Percentiles rank a stretch among this genome's conserved stretches.
Evolutionary conservation across 1,140 invertebrate genomes (phyloP).

Genomic region (Pygmarrhopalites habei): DNA sequence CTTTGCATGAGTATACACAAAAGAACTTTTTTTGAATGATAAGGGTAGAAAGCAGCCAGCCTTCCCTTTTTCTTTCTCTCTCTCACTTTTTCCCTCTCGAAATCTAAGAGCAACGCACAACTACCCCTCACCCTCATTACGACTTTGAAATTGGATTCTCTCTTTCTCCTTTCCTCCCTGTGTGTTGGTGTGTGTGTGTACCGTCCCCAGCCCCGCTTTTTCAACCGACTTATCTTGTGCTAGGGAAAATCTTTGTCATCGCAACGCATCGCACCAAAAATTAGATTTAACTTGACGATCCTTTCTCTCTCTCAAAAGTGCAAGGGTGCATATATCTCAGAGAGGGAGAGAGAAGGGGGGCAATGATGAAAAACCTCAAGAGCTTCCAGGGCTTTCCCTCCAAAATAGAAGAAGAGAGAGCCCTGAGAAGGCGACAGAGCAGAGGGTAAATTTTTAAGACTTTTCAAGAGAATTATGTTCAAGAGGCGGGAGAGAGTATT

Average conservation of each 20-base stretch:
- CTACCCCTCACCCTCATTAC: conserved; percentile 11
- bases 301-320: neutral
- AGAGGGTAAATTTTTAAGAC: conserved; percentile 5
- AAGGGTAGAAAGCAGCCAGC: neutral
- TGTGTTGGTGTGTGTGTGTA: too few relatives aligned
- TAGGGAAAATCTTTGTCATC: too few relatives aligned
- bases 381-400: neutral
- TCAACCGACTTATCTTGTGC: too few relatives aligned
- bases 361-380: conserved; percentile 5
- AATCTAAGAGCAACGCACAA: conserved; percentile 4
- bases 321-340: neutral
- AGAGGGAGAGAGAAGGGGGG: neutral
- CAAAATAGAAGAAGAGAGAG: neutral
- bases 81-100: too few relatives aligned
- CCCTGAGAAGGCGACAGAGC: neutral
- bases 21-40: too few relatives aligned
- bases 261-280: neutral
- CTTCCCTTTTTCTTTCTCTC: too few relatives aligned
- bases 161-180: too few relatives aligned
- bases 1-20: neutral
- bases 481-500: neutral
- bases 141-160: conserved; percentile 1
- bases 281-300: conserved; percentile 1
- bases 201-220: too few relatives aligned
- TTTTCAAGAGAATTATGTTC: neutral